Percentiles rank a stretch among this genome's conserved stretches.
phyloP scores from a whole-genome alignment of 2,888 invertebrate species.

The Blomia tropicalis region DNA sequence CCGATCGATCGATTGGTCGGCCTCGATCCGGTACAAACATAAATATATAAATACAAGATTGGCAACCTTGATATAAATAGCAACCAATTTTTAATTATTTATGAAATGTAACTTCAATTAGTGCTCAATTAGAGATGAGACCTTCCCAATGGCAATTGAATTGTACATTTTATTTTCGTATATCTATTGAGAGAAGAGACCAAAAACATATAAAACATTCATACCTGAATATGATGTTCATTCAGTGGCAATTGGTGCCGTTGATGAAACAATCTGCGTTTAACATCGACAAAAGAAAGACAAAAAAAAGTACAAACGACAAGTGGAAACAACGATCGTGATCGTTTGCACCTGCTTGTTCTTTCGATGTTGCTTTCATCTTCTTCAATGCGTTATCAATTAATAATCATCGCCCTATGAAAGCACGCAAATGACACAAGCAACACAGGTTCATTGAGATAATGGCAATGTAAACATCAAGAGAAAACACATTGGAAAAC shows the following conservation, averaged over 20 bases:
- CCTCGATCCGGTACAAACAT: too few relatives aligned
- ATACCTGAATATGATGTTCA: too few relatives aligned
- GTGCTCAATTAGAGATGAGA: background rate
- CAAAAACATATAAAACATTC: background rate
- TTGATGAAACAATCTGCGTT: background rate
- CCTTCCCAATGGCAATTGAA: background rate
- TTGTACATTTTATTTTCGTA: background rate
- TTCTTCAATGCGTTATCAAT: background rate
- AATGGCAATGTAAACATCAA: conserved; percentile 3
- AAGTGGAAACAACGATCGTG: background rate
- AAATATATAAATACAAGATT: background rate
- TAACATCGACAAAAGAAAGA: background rate
- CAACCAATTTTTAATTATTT: background rate
- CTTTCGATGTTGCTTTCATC: background rate
- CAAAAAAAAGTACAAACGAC: background rate
- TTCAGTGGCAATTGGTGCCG: too few relatives aligned
- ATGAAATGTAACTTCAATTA: background rate
- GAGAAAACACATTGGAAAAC: background rate
- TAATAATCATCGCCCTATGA: background rate
- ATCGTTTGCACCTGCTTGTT: conserved; percentile 9
- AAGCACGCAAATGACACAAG: background rate
- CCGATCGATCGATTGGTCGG: background rate
- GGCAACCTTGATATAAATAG: background rate
- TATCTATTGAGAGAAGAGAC: background rate
- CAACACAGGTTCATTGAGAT: background rate